Conservation (phyloP, 2,797 vertebrate species). For the Natrix natrix region DNA sequence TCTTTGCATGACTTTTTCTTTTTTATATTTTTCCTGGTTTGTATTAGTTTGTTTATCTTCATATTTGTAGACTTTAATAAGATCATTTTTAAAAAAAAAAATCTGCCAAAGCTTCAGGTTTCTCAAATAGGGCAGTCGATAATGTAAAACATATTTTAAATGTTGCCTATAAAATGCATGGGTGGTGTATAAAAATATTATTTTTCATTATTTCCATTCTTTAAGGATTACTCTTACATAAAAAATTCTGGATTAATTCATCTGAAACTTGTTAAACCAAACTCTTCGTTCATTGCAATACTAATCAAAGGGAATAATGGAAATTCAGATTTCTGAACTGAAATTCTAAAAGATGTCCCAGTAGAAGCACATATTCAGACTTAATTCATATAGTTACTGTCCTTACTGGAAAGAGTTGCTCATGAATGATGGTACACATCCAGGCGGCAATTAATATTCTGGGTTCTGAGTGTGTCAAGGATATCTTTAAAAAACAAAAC, state of each 20-base stretch:
- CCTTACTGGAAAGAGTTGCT: not conserved
- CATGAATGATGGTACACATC: not conserved
- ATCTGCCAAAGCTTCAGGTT: not conserved
- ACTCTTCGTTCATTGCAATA: not conserved
- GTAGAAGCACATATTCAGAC: not conserved
- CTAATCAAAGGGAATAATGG: not conserved
- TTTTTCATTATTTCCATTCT: not conserved
- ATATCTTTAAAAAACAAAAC: conserved; percentile 16
- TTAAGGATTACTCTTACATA: not conserved
- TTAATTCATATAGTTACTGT: not conserved
- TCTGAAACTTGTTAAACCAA: not conserved
- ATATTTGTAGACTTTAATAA: not conserved
- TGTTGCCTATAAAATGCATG: not conserved
- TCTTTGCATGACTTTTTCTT: not conserved
- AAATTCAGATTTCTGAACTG: not conserved
- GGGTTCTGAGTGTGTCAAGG: not conserved
- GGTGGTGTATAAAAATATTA: not conserved
- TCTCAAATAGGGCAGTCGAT: not conserved
- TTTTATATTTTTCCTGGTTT: not conserved
- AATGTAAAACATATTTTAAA: not conserved
- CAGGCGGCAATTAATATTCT: not conserved
- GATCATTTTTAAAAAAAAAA: not conserved
- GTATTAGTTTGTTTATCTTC: not conserved
- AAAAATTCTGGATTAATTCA: not conserved
- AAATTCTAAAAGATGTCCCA: not conserved